Evolutionary conservation across 2,797 vertebrate genomes (phyloP), one percentile per base, ranked within the genome.

Genomic region (Phaenicophaeus curvirostris): DNA sequence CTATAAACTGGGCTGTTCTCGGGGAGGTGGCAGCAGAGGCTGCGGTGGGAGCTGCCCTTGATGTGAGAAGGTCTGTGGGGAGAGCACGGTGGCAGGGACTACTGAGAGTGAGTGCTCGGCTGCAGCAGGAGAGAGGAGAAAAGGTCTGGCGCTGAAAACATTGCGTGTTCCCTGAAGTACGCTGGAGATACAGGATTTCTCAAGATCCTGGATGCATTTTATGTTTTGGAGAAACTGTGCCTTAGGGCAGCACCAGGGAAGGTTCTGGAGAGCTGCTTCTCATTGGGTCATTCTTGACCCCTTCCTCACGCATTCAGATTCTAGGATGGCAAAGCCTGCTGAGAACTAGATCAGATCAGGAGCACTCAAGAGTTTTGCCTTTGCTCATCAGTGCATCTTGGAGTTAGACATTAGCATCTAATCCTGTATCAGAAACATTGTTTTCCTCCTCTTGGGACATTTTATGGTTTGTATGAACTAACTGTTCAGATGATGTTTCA

Each of bases 361-460:
- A 90, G 77, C 53, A 66, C 59, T 2, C 0, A 5, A 21, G 57
- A 54, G 48, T 63, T 73, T 15, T 72, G 65, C n/a, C 54, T 46
- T 8, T 23, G 63, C 37, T 68, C 1, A 0, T 25, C 24, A 58
- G 3, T 8, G 31, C 2, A 1, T 48, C 50, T 31, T 39, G 1
- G 15, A 62, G 46, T 79, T 79, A 76, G 72, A 54, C 51, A 12
- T 78, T 66, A 15, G 71, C 10, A 8, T 68, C 72, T 76, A 82
- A 76, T 82, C 67, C 78, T 76, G 78, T 66, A 82, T 75, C 44
- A 51, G 63, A 87, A 94, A 79, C 72, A 11, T 48, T 48, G 21
- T 51, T 83, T 91, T 83, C 68, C 27, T 85, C 24, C 42, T 68
- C 65, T 58, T 28, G 48, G 78, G 33, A 89, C 37, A 23, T 35